phyloP scores from a whole-genome alignment of 2,797 vertebrate species.

The Pachyuromys duprasi region DNA sequence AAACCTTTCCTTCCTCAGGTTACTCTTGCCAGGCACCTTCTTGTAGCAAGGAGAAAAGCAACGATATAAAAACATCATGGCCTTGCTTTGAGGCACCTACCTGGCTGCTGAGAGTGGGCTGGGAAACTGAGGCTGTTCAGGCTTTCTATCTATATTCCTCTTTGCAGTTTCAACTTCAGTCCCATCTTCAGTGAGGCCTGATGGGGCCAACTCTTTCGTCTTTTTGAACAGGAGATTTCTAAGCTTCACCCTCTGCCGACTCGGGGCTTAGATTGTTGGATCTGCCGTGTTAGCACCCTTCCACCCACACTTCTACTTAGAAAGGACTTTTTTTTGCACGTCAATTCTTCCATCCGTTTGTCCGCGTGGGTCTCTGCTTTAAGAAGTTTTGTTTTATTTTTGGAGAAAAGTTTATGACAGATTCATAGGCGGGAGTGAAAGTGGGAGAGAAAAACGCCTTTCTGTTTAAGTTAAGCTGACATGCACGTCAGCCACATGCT shows the following conservation, averaged over 20 bases:
- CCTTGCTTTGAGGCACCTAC: not conserved
- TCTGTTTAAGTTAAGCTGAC: not conserved
- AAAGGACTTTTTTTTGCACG: not conserved
- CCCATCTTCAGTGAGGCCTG: not conserved
- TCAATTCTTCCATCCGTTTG: not conserved
- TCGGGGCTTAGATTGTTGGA: not conserved
- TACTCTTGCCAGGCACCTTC: not conserved
- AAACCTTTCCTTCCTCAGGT: not conserved
- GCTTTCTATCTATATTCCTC: not conserved
- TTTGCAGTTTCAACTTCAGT: not conserved
- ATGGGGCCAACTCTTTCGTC: not conserved
- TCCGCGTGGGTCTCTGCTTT: not conserved
- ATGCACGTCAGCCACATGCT: not conserved
- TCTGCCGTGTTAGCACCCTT: not conserved
- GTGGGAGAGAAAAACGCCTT: not conserved
- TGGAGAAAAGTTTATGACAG: not conserved
- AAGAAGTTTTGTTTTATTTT: not conserved
- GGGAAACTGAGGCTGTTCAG: not conserved
- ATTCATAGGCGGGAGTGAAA: not conserved
- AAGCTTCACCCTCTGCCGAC: not conserved
- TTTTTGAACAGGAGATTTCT: not conserved
- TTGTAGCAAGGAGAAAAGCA: not conserved
- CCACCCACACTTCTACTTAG: not conserved
- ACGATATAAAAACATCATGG: not conserved
- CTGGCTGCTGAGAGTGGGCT: not conserved